phyloP scores from a whole-genome alignment of 2,888 invertebrate genomes.

The Vannuccia rotundouncinata region DNA sequence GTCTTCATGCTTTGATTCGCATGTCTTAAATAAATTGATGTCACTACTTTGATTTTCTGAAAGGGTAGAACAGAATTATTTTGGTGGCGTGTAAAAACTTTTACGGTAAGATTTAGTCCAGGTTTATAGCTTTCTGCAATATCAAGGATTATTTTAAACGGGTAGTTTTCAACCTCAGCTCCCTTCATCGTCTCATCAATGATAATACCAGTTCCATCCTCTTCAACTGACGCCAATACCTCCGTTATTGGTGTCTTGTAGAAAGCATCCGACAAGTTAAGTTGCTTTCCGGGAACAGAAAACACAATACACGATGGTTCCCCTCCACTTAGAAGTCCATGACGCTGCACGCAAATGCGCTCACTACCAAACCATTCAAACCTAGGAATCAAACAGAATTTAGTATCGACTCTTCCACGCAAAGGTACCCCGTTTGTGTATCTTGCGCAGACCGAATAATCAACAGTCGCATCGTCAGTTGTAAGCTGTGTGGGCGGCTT shows the following conservation, averaged over 20 bases:
- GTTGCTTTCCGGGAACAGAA: neutral
- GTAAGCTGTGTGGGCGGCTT: neutral
- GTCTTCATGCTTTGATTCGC: neutral
- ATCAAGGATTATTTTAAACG: neutral
- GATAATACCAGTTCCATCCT: neutral
- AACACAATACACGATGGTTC: neutral
- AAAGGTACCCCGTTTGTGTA: constrained; percentile 24
- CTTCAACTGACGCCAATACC: neutral
- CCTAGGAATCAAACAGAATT: neutral
- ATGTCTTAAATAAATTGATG: neutral
- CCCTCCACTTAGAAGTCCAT: neutral
- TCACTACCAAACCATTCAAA: neutral
- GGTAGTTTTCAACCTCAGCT: neutral
- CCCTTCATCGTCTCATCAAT: neutral
- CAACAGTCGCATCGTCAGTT: neutral
- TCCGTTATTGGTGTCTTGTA: neutral
- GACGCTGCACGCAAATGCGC: neutral
- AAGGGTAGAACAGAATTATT: neutral
- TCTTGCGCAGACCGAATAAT: constrained; percentile 27
- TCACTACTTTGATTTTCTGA: neutral
- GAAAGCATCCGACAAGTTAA: neutral
- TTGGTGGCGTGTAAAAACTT: neutral
- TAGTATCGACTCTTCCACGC: neutral
- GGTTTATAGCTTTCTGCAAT: neutral
- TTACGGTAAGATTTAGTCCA: neutral